Percentiles rank a stretch among this genome's conserved stretches.
These are phyloP conservation scores for Caenorhabditis plicata DNA, from an alignment of 2,888 invertebrate species.

Conservation along the genomic window DNA sequence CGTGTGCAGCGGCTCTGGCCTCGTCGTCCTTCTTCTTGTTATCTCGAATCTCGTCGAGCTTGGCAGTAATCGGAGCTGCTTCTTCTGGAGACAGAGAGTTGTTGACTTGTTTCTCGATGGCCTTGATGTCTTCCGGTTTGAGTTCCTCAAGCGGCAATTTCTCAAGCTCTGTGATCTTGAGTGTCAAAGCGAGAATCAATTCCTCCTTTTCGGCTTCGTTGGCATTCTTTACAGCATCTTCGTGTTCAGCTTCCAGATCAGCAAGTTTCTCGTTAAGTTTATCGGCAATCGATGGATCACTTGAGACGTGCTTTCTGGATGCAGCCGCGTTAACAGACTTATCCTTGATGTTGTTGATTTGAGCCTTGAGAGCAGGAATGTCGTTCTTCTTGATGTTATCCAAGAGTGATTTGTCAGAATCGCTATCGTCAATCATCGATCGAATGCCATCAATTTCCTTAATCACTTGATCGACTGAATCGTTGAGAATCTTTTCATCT, in stretches of 20 bases:
- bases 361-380: slow-evolving; percentile 38
- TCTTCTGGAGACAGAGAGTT: slow-evolving; percentile 26
- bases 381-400: slow-evolving; percentile 19
- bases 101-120: slow-evolving; percentile 23
- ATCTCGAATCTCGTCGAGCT: slow-evolving; percentile 19
- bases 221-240: slow-evolving; percentile 29
- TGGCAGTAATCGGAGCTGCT: slow-evolving; percentile 15
- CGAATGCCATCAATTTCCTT: slow-evolving; percentile 34
- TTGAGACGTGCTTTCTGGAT: slow-evolving; percentile 31
- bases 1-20: slow-evolving; percentile 17
- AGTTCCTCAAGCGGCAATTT: slow-evolving; percentile 19
- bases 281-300: slow-evolving; percentile 19
- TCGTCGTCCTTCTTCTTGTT: slow-evolving; percentile 27
- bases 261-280: slow-evolving; percentile 19
- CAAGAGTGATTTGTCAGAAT: slow-evolving; percentile 20
- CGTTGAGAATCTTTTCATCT: slow-evolving; percentile 38
- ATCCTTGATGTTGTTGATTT: slow-evolving; percentile 34
- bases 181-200: slow-evolving; percentile 21
- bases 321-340: slow-evolving; percentile 26
- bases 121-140: slow-evolving; percentile 25
- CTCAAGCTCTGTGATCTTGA: slow-evolving; percentile 29
- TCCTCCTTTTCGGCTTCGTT: slow-evolving; percentile 38
- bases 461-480: slow-evolving; percentile 39
- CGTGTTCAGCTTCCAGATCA: slow-evolving; percentile 25
- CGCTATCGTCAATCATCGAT: slow-evolving; percentile 16